These are phyloP conservation scores for Pseudococcus jackbeardsleyi DNA, from an alignment of 2,888 invertebrate species.

Conservation along the genomic window DNA sequence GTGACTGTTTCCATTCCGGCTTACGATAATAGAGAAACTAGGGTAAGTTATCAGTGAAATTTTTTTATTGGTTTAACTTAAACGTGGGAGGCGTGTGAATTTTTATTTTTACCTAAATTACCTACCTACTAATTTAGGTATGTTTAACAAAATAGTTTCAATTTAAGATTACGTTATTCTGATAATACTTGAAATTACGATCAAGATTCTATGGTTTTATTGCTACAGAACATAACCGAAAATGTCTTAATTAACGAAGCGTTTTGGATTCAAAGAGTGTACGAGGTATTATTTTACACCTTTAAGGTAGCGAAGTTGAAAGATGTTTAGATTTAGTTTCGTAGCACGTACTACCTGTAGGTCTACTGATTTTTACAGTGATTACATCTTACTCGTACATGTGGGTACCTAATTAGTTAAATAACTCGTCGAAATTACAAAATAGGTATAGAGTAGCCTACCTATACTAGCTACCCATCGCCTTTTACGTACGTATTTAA, in stretches of 20 bases:
- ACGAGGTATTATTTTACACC: conserved; percentile 80
- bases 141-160: no score
- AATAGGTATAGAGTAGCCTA: conserved; percentile 7
- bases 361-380: conserved; percentile 34
- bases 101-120: no score
- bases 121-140: no score
- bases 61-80: no score
- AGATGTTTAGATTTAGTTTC: not conserved
- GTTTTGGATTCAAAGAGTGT: conserved; percentile 91
- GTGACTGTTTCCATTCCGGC: conserved; percentile 94
- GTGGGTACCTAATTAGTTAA: not conserved
- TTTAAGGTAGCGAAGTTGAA: not conserved
- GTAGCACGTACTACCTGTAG: conserved; percentile 26
- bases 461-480: not conserved
- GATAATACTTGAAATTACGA: not conserved
- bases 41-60: conserved; percentile 62
- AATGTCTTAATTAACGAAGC: conserved; percentile 95
- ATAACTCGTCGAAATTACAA: not conserved
- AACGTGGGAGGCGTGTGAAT: no score
- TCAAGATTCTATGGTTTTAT: conserved; percentile 70
- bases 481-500: not conserved
- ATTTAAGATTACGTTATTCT: no score
- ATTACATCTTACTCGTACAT: not conserved
- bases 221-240: conserved; percentile 95
- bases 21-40: conserved; percentile 76